phyloP scores from a whole-genome alignment of 2,113 vertebrate genomes.

The Peromyscus leucopus region DNA sequence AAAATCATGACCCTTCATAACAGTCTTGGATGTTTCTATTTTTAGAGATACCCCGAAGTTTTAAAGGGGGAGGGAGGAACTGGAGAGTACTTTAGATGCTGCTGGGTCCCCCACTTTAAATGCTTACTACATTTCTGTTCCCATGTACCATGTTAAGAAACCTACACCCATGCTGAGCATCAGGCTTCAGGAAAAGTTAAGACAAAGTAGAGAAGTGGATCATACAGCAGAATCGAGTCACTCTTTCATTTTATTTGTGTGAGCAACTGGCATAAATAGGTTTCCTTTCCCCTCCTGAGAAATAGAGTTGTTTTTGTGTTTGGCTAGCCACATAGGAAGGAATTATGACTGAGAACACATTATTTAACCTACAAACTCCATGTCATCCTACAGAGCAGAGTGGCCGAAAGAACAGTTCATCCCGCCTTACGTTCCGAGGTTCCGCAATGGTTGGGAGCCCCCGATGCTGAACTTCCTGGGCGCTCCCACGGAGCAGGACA shows the following conservation, averaged over 20 bases:
- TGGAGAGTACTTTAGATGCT: background rate
- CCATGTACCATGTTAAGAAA: background rate
- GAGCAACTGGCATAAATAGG: background rate
- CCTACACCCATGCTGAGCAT: background rate
- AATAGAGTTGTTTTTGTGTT: background rate
- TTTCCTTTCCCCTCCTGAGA: background rate
- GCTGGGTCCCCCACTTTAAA: background rate
- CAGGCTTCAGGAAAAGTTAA: background rate
- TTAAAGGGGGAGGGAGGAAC: background rate
- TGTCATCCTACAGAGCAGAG: slow-evolving; percentile 88
- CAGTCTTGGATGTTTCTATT: background rate
- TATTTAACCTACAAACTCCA: background rate
- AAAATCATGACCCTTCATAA: background rate
- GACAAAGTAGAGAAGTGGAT: background rate
- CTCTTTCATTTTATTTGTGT: background rate
- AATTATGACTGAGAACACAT: background rate
- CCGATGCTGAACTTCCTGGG: slow-evolving; percentile 87
- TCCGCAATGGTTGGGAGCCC: slow-evolving; percentile 96
- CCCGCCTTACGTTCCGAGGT: slow-evolving; percentile 90
- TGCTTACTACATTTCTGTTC: background rate
- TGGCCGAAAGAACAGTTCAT: slow-evolving; percentile 97
- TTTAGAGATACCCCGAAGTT: background rate
- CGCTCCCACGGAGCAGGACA: slow-evolving; percentile 89
- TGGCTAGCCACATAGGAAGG: background rate
- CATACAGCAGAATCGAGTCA: background rate